Evolutionary conservation across 2,888 invertebrate species (phyloP).

Genomic region (Mycalesis mineus): DNA sequence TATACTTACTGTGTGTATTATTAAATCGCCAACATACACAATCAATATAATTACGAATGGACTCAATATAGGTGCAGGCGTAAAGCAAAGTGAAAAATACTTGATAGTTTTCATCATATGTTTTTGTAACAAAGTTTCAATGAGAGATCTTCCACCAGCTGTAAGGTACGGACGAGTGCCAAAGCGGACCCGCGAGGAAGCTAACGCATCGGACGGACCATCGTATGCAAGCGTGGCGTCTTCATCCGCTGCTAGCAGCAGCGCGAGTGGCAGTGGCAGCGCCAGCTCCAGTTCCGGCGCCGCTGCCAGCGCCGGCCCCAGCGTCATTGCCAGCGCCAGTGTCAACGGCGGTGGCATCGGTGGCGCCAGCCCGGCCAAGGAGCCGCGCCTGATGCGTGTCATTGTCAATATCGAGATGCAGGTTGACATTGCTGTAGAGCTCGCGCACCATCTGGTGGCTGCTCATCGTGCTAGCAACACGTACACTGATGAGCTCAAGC

Average conservation of each 20-base stretch:
- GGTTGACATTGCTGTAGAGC: conserved; percentile 35
- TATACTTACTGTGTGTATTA: too few species aligned
- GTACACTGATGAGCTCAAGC: conserved; percentile 91
- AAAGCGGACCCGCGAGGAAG: conserved; percentile 88
- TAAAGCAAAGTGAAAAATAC: too few species aligned
- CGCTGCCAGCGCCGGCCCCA: too few species aligned
- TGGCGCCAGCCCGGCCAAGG: background rate
- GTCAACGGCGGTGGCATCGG: too few species aligned
- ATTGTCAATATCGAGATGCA: conserved; percentile 23
- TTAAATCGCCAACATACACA: too few species aligned
- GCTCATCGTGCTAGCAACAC: conserved; percentile 93
- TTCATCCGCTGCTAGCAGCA: too few species aligned
- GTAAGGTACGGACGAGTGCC: conserved; percentile 98
- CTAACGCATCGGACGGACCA: conserved; percentile 26
- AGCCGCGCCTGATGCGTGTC: background rate
- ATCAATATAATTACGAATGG: too few species aligned
- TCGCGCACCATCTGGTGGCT: conserved; percentile 61
- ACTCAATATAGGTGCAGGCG: too few species aligned
- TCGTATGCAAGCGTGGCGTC: conserved; percentile 35
- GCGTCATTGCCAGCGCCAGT: too few species aligned
- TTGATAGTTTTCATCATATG: too few species aligned
- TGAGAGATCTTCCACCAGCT: conserved; percentile 78
- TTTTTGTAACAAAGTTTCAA: conserved; percentile 16
- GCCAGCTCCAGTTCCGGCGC: too few species aligned
- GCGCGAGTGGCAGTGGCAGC: too few species aligned